phyloP scores from a whole-genome alignment of 2,888 invertebrate species.

The Sicus ferrugineus region DNA sequence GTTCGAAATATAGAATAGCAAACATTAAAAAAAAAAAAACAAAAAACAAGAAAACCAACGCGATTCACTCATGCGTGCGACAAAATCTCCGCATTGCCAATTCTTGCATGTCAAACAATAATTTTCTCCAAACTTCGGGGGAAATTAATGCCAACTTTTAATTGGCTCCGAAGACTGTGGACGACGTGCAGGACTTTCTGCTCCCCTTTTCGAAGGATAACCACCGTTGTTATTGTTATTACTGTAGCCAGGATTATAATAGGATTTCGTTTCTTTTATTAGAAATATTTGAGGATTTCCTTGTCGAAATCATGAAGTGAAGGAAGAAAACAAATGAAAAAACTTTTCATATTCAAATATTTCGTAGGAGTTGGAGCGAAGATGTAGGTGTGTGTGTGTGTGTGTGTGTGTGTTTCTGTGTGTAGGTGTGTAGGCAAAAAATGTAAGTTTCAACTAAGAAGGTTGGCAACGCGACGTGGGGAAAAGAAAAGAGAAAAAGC shows the following conservation, averaged over 20 bases:
- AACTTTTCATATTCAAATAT: too few species aligned
- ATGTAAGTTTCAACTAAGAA: not conserved
- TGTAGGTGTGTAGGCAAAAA: not conserved
- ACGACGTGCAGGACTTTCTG: too few species aligned
- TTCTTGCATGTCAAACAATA: conserved; percentile 16
- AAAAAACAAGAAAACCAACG: too few species aligned
- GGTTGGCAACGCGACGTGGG: not conserved
- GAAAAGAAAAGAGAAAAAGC: not conserved
- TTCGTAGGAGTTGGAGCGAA: not conserved
- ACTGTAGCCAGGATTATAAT: not conserved
- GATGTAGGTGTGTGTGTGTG: not conserved
- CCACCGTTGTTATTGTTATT: not conserved
- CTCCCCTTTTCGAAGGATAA: not conserved
- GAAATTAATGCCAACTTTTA: conserved; percentile 22
- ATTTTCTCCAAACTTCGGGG: not conserved
- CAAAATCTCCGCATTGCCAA: not conserved
- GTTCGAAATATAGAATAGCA: too few species aligned
- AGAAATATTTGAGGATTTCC: not conserved
- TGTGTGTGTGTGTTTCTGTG: too few species aligned
- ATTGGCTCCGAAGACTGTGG: conserved; percentile 7
- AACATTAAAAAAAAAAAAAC: too few species aligned
- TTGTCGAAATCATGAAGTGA: not conserved
- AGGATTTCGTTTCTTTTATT: not conserved
- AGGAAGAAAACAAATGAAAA: not conserved
- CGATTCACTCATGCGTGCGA: not conserved